Evolutionary conservation across 1,140 invertebrate genomes (phyloP), one percentile per base, ranked within the genome.

Genomic region (Temnothorax nylanderi): DNA sequence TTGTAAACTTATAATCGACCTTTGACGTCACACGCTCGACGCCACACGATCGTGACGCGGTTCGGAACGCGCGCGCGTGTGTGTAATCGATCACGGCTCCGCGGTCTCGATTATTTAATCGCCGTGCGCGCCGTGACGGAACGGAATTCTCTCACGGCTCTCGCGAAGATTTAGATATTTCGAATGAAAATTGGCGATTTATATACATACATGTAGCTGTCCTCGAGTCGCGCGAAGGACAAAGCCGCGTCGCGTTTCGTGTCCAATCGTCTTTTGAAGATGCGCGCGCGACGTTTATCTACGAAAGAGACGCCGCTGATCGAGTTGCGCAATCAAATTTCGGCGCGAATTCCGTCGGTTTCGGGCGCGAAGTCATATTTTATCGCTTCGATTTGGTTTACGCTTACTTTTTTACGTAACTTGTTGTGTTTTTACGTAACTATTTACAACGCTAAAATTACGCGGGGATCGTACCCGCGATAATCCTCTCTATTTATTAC

Each of bases 11-110:
- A 65, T 41, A 51, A 75, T 56, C 51, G 76, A 74, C 54, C 77
- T 49, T 87, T 76, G 77, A 88, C 87, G 88, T 89, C 82, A 89
- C 69, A 87, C 85, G 37, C 80, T 89, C 78, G 85, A 78, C 54
- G 62, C 69, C 37, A 51, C 85, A 69, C 34, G 81, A 90, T 90
- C 81, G 51, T 89, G 71, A 74, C 77, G 56, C 49, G 69, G 69
- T 56, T 32, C 41, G 65, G 56, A 18, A n/a, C 60, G 65, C 41
- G 60, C 44, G 56, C 26, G 21, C 67, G 51, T 41, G 37, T 47
- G 47, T 13, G 21, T 87, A 90, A 90, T 90, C 89, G 85, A 80
- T 85, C 72, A 86, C 74, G 85, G 85, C 54, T 81, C 81, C 7
- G 41, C 3, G 51, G 51, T 41, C 37, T 47, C 77, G 85, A 90